Percentiles rank a stretch among this genome's conserved stretches.
phyloP scores from a whole-genome alignment of 2,888 invertebrate genomes.

The Catocala sponsa region DNA sequence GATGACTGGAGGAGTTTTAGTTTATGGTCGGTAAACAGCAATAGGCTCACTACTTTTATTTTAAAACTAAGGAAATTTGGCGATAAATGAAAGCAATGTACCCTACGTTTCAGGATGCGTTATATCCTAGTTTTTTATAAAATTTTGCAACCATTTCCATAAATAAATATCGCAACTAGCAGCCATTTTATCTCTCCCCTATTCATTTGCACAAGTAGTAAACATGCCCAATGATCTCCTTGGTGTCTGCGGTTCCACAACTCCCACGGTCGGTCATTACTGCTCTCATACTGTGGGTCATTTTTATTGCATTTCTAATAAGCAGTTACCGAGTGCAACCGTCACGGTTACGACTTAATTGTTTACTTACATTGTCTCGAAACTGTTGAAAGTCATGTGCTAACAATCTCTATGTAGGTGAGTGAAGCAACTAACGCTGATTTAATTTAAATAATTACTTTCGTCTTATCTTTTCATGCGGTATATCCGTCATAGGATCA shows the following conservation, averaged over 20 bases:
- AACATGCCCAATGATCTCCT: constrained; percentile 13
- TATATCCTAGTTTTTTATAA: no score
- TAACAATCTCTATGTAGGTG: constrained; percentile 2
- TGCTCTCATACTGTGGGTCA: constrained; percentile 57
- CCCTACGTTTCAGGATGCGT: no score
- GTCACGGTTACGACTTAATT: constrained; percentile 62
- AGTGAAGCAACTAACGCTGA: not conserved
- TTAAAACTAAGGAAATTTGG: no score
- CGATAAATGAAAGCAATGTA: no score
- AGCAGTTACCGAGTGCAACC: constrained; percentile 50
- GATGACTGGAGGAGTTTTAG: no score
- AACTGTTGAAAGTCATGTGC: constrained; percentile 12
- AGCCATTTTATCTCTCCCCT: constrained; percentile 8
- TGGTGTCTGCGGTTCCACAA: constrained; percentile 4
- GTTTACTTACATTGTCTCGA: constrained; percentile 43
- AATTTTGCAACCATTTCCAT: no score
- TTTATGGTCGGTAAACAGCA: no score
- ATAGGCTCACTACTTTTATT: no score
- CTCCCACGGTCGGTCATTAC: constrained; percentile 52
- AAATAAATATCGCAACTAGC: no score
- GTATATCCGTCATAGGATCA: no score
- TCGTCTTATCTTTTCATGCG: not conserved
- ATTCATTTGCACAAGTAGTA: constrained; percentile 10
- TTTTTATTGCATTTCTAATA: constrained; percentile 68
- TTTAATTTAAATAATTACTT: constrained; percentile 1